Evolutionary conservation across 2,888 invertebrate genomes (phyloP).

Genomic region (Syritta pipiens): DNA sequence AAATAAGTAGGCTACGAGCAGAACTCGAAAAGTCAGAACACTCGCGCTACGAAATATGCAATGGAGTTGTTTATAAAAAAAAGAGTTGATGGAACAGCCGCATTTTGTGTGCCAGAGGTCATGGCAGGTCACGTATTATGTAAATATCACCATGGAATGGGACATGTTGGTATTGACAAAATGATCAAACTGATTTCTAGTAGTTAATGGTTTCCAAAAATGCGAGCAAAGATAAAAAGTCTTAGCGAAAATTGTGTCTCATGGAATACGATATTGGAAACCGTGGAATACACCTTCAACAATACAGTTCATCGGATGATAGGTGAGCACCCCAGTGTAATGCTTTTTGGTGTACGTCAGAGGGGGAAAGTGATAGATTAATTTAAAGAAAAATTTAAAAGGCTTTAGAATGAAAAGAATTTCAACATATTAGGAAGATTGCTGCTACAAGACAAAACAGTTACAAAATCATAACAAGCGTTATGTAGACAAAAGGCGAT

Average conservation of each 20-base stretch:
- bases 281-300: slow-evolving; percentile 70
- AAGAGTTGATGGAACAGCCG: slow-evolving; percentile 4
- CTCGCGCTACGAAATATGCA: slow-evolving; percentile 4
- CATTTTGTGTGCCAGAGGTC: slow-evolving; percentile 23
- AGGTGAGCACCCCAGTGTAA: slow-evolving; percentile 70
- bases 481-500: slow-evolving; percentile 26
- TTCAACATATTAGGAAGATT: not conserved
- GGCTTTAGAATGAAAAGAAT: not conserved
- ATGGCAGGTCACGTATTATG: slow-evolving; percentile 4
- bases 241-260: not conserved
- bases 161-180: slow-evolving; percentile 33
- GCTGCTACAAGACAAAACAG: not conserved
- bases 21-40: slow-evolving; percentile 21
- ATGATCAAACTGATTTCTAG: slow-evolving; percentile 1
- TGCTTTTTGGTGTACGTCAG: slow-evolving; percentile 72
- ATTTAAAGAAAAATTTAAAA: not conserved
- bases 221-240: slow-evolving; percentile 21
- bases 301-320: slow-evolving; percentile 70
- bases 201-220: slow-evolving; percentile 39
- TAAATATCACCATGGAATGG: slow-evolving; percentile 29
- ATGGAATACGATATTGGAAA: slow-evolving; percentile 17
- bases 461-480: not conserved
- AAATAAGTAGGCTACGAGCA: slow-evolving; percentile 6
- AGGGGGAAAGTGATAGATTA: slow-evolving; percentile 31
- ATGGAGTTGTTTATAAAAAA: slow-evolving; percentile 31